Conservation (phyloP, 2,113 vertebrate species). For the Dipodomys stephensi region DNA sequence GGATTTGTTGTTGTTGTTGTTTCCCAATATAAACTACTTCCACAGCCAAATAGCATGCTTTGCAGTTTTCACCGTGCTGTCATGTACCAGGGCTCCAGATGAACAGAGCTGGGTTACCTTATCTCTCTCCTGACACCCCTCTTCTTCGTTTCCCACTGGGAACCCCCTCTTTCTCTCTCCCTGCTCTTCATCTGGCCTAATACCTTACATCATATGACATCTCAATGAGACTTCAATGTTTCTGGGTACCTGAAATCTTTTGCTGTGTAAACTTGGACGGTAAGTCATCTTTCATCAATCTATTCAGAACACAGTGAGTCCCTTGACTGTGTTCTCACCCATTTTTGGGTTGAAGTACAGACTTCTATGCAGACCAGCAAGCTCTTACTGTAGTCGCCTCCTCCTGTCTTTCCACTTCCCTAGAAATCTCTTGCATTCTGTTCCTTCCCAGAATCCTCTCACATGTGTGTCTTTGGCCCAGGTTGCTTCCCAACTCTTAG, state of each 20-base stretch:
- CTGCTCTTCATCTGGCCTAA: not conserved
- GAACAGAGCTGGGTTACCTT: not conserved
- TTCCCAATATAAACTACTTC: not conserved
- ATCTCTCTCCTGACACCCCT: not conserved
- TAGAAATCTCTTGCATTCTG: not conserved
- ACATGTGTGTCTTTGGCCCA: not conserved
- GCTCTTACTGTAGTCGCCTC: not conserved
- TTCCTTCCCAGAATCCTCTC: not conserved
- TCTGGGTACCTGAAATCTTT: not conserved
- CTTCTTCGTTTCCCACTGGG: not conserved
- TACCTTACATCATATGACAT: not conserved
- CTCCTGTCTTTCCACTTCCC: not conserved
- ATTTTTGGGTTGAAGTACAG: not conserved
- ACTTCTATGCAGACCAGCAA: not conserved
- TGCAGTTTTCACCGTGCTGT: not conserved
- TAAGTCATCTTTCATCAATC: not conserved
- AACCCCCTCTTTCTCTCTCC: not conserved
- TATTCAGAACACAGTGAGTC: not conserved
- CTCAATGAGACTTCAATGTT: not conserved
- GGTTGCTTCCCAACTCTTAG: not conserved
- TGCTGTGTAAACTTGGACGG: slow-evolving; percentile 12
- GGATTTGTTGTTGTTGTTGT: not conserved
- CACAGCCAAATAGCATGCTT: not conserved
- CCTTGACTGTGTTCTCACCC: not conserved
- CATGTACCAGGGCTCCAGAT: too few species aligned